Percentiles rank a stretch among this genome's conserved stretches.
Conservation (phyloP, 2,113 vertebrate species). For the Rhinoderma darwinii region DNA sequence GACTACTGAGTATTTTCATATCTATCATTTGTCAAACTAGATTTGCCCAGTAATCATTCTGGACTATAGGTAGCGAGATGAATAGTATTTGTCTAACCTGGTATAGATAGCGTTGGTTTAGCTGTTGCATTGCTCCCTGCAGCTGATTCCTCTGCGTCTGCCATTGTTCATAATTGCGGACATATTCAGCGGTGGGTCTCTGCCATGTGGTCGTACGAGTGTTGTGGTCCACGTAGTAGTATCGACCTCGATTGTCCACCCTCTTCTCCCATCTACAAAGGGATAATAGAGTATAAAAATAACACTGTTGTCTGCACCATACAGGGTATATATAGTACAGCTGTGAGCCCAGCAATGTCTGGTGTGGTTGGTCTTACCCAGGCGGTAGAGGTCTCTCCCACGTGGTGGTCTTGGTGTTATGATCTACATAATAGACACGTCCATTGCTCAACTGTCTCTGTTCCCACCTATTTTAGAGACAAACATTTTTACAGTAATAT, state of each 20-base stretch:
- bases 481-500: neutral
- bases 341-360: neutral
- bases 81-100: conserved; percentile 77
- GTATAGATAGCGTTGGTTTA: conserved; percentile 98
- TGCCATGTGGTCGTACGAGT: conserved; percentile 98
- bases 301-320: neutral
- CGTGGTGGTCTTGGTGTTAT: conserved; percentile 98
- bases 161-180: conserved; percentile 97
- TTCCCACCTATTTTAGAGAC: conserved; percentile 84
- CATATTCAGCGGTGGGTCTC: conserved; percentile 90
- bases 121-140: conserved; percentile 97
- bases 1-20: no score
- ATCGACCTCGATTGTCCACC: conserved; percentile 91
- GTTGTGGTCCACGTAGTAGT: conserved; percentile 98
- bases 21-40: no score
- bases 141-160: conserved; percentile 94
- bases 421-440: conserved; percentile 96
- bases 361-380: conserved; percentile 76
- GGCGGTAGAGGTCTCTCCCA: conserved; percentile 97
- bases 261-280: conserved; percentile 92
- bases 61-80: no score
- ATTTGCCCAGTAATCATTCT: no score
- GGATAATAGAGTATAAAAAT: neutral
- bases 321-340: neutral
- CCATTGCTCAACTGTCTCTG: conserved; percentile 93